Conservation (phyloP, 2,888 invertebrate genomes). For the Lordiphosa andalusiaca region DNA sequence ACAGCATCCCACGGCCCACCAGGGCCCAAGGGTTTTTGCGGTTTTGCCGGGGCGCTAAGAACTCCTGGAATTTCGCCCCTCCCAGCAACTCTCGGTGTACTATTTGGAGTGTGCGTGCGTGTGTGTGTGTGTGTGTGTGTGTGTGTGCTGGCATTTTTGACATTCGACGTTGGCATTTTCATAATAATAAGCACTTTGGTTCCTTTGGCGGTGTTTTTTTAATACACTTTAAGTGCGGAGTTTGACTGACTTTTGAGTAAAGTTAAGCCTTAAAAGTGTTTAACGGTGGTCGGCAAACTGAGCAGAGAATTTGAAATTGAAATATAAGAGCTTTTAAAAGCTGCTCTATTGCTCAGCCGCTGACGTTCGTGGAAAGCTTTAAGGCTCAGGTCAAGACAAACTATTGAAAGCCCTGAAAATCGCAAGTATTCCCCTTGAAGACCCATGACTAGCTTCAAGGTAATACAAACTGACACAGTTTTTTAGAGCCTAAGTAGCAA, state of each 20-base stretch:
- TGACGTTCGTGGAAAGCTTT: too few species aligned
- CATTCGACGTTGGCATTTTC: slow-evolving; percentile 42
- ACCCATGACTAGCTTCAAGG: too few species aligned
- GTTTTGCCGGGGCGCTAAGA: slow-evolving; percentile 43
- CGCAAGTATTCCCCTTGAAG: too few species aligned
- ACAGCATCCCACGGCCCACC: slow-evolving; percentile 12
- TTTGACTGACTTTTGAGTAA: slow-evolving; percentile 7
- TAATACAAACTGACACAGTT: too few species aligned
- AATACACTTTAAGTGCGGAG: slow-evolving; percentile 1
- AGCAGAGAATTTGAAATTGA: too few species aligned
- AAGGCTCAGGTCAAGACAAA: too few species aligned
- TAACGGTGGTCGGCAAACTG: too few species aligned
- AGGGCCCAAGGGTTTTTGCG: slow-evolving; percentile 29
- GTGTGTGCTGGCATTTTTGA: slow-evolving; percentile 37
- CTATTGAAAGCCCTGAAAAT: too few species aligned
- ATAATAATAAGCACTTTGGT: slow-evolving; percentile 44
- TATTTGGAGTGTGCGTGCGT: not conserved
- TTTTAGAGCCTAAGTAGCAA: too few species aligned
- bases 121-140: slow-evolving; percentile 16
- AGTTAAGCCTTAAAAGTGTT: too few species aligned
- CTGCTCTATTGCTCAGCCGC: too few species aligned
- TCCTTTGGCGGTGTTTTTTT: slow-evolving; percentile 1
- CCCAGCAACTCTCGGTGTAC: not conserved
- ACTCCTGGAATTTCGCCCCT: slow-evolving; percentile 36
- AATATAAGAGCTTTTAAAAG: too few species aligned